Conservation (phyloP, 2,797 vertebrate species). For the Spheniscus humboldti region DNA sequence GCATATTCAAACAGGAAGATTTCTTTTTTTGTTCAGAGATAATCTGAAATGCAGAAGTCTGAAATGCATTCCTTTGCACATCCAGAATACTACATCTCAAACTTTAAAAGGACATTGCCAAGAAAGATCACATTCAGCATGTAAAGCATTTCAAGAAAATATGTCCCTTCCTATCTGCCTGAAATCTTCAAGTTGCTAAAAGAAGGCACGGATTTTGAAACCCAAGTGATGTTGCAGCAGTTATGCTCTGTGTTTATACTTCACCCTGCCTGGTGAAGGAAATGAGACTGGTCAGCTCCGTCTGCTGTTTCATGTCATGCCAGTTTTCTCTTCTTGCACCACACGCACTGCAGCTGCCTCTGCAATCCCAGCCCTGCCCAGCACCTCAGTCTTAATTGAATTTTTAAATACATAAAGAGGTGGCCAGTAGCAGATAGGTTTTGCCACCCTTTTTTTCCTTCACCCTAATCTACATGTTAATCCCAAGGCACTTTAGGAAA, state of each 20-base stretch:
- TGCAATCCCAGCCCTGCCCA: background rate
- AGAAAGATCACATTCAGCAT: background rate
- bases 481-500: background rate
- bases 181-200: background rate
- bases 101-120: slow-evolving; percentile 17
- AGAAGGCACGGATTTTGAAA: background rate
- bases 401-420: background rate
- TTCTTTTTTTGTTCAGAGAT: background rate
- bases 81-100: background rate
- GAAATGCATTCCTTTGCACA: background rate
- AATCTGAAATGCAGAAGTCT: background rate
- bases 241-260: background rate
- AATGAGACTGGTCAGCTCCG: background rate
- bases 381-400: background rate
- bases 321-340: background rate
- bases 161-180: background rate
- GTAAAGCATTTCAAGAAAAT: background rate
- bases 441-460: background rate
- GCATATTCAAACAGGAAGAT: background rate
- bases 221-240: background rate
- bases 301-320: background rate
- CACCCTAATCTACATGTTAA: background rate
- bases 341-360: background rate
- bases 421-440: background rate
- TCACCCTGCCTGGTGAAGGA: background rate